phyloP scores from a whole-genome alignment of 2,113 vertebrate species.

The Xiphias gladius region DNA sequence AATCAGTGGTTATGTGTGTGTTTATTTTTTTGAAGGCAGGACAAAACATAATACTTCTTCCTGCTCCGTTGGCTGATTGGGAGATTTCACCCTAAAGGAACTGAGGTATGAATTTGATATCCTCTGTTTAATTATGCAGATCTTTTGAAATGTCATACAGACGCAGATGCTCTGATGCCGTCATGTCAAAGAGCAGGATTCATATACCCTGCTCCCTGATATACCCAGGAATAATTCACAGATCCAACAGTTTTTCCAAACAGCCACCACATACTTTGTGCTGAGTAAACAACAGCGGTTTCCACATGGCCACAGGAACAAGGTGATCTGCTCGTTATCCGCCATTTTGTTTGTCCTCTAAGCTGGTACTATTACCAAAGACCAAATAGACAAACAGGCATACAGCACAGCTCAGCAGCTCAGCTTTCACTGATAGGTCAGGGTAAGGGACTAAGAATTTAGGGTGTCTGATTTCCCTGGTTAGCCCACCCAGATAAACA shows the following conservation, averaged over 20 bases:
- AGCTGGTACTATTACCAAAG: slow-evolving; percentile 23
- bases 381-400: slow-evolving; percentile 36
- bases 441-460: slow-evolving; percentile 21
- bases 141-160: slow-evolving; percentile 21
- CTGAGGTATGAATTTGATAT: slow-evolving; percentile 41
- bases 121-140: slow-evolving; percentile 20
- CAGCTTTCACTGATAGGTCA: slow-evolving; percentile 38
- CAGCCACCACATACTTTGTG: slow-evolving; percentile 45
- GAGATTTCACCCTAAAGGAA: slow-evolving; percentile 9
- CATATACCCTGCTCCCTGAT: slow-evolving; percentile 14
- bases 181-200: slow-evolving; percentile 1
- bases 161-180: background rate
- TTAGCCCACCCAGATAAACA: slow-evolving; percentile 45
- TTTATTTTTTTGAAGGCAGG: slow-evolving; percentile 66
- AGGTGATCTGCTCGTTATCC: background rate
- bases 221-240: background rate
- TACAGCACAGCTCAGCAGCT: slow-evolving; percentile 39
- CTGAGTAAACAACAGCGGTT: slow-evolving; percentile 60
- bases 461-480: slow-evolving; percentile 53
- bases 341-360: slow-evolving; percentile 63
- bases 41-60: slow-evolving; percentile 58
- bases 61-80: slow-evolving; percentile 18
- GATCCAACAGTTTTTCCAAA: slow-evolving; percentile 29
- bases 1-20: slow-evolving; percentile 66
- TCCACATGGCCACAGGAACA: slow-evolving; percentile 46